Evolutionary conservation across 2,888 invertebrate species (phyloP).

Genomic region (Caenorhabditis sp.): DNA sequence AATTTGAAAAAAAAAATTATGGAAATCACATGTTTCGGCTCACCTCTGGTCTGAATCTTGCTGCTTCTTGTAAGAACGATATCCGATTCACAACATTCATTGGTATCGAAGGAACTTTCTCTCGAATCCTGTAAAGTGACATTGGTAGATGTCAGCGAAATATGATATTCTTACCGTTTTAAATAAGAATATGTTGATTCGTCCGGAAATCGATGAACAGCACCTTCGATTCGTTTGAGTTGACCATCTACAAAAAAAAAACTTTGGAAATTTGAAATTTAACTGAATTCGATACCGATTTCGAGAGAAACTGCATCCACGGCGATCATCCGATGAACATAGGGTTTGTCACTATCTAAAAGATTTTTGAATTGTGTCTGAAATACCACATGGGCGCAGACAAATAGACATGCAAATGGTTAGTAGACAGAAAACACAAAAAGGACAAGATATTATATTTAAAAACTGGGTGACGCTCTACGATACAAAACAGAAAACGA

Average conservation of each 20-base stretch:
- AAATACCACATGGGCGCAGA: too few species aligned
- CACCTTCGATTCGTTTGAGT: slow-evolving; percentile 54
- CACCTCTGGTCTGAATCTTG: slow-evolving; percentile 40
- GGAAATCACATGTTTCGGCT: slow-evolving; percentile 4
- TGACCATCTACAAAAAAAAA: slow-evolving; percentile 47
- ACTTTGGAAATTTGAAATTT: neutral
- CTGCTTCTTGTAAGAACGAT: slow-evolving; percentile 54
- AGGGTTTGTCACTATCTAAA: slow-evolving; percentile 62
- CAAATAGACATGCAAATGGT: neutral
- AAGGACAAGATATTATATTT: neutral
- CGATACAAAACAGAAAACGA: slow-evolving; percentile 15
- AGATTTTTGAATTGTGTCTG: neutral
- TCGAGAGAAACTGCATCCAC: slow-evolving; percentile 63
- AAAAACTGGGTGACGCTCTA: slow-evolving; percentile 7
- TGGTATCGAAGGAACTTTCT: slow-evolving; percentile 43
- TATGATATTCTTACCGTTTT: slow-evolving; percentile 19
- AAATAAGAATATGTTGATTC: slow-evolving; percentile 62
- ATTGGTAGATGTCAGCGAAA: neutral
- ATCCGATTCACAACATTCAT: slow-evolving; percentile 45
- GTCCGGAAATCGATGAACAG: slow-evolving; percentile 52
- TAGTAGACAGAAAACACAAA: neutral
- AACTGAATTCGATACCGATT: slow-evolving; percentile 49
- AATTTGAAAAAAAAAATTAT: neutral
- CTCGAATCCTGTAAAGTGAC: slow-evolving; percentile 33
- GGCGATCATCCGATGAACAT: slow-evolving; percentile 68